Evolutionary conservation across 2,113 vertebrate species (phyloP).

Genomic region (Esox niger): DNA sequence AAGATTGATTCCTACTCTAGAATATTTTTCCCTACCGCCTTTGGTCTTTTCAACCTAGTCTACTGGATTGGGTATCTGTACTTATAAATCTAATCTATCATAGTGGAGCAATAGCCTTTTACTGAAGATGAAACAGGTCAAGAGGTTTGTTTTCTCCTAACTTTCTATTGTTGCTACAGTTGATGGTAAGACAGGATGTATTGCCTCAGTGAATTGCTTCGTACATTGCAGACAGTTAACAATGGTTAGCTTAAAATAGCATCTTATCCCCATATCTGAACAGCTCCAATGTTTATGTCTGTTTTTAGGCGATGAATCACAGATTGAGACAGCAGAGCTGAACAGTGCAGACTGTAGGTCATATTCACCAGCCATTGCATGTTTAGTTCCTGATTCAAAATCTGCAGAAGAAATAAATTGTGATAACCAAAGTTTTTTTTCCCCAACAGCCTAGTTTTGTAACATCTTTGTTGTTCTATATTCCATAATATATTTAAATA

Average conservation of each 20-base stretch:
- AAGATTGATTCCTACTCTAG: slow-evolving; percentile 95
- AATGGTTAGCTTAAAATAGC: background rate
- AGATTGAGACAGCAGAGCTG: background rate
- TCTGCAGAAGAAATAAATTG: slow-evolving; percentile 6
- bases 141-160: slow-evolving; percentile 32
- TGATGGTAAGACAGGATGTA: background rate
- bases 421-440: background rate
- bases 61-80: slow-evolving; percentile 97
- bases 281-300: slow-evolving; percentile 2
- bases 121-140: slow-evolving; percentile 10
- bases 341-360: slow-evolving; percentile 1
- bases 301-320: slow-evolving; percentile 24
- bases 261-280: slow-evolving; percentile 8
- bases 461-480: background rate
- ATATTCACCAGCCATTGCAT: slow-evolving; percentile 12
- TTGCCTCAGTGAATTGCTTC: background rate
- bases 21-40: slow-evolving; percentile 96
- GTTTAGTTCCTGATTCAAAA: slow-evolving; percentile 26
- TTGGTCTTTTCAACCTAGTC: slow-evolving; percentile 92
- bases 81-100: slow-evolving; percentile 68
- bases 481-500: background rate
- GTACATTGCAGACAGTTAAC: slow-evolving; percentile 1
- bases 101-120: slow-evolving; percentile 36
- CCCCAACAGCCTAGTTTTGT: background rate
- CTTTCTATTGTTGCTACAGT: slow-evolving; percentile 20